Percentiles rank a stretch among this genome's conserved stretches.
These are phyloP conservation scores for Uromys caudimaculatus DNA, from an alignment of 2,797 vertebrate genomes.

Conservation along the genomic window DNA sequence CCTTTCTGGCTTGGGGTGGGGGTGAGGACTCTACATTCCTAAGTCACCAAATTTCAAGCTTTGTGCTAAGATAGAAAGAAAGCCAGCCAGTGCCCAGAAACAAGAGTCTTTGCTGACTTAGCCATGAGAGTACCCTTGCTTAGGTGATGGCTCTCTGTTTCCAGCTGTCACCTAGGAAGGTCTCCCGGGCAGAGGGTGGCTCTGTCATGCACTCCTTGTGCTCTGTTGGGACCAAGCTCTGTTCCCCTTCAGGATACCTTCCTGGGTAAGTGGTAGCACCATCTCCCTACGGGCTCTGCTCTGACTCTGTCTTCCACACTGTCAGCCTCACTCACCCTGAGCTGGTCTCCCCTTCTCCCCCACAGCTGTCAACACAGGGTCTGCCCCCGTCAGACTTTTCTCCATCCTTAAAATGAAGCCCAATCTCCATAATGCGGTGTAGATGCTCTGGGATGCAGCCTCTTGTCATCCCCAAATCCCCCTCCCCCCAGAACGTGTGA, in stretches of 20 bases:
- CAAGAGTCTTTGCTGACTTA: background rate
- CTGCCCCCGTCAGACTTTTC: background rate
- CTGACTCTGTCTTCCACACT: background rate
- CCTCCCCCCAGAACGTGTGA: too few species aligned
- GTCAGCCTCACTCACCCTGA: background rate
- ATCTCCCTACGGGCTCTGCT: background rate
- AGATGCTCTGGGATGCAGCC: background rate
- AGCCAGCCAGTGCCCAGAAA: background rate
- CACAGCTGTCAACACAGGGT: background rate
- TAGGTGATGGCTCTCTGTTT: background rate
- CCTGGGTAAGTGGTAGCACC: background rate
- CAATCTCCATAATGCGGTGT: background rate
- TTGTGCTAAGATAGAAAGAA: constrained; percentile 15
- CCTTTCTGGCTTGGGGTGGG: background rate
- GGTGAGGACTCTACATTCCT: background rate
- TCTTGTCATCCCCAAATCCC: background rate
- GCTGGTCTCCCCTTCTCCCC: background rate
- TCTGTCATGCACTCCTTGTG: background rate
- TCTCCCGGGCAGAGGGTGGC: background rate
- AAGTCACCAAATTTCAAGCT: constrained; percentile 29
- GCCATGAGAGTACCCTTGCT: background rate
- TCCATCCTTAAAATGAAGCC: background rate
- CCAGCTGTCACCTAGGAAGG: background rate
- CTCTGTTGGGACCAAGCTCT: background rate
- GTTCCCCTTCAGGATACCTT: background rate